A percentile compares a stretch with the other conserved stretches of the same genome.
phyloP scores from a whole-genome alignment of 2,888 invertebrate genomes.

The Lottia scabra region DNA sequence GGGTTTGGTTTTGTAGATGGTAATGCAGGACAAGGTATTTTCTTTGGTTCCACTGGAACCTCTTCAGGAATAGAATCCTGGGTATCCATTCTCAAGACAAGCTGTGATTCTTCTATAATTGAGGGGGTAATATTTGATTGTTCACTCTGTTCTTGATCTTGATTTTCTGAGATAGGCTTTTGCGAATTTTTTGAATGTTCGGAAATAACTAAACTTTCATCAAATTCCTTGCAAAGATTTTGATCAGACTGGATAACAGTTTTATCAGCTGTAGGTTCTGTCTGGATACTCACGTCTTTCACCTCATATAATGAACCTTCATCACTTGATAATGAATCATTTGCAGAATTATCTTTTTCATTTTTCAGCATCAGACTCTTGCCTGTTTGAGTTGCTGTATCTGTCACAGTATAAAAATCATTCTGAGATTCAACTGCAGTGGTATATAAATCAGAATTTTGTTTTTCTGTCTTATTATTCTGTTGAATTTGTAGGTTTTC shows the following conservation, averaged over 20 bases:
- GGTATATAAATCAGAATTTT: background rate
- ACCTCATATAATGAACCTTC: slow-evolving; percentile 32
- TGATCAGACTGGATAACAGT: background rate
- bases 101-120: background rate
- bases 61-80: background rate
- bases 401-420: background rate
- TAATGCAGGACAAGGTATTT: background rate
- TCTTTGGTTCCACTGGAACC: background rate
- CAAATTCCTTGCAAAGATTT: background rate
- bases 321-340: background rate
- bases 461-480: background rate
- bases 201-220: background rate
- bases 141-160: background rate
- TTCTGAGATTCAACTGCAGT: slow-evolving; percentile 2
- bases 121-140: background rate
- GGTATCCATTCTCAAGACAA: background rate
- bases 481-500: slow-evolving; percentile 11
- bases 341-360: background rate
- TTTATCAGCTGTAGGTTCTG: background rate
- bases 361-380: background rate
- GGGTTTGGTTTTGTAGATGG: too few relatives aligned
- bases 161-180: background rate
- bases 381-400: background rate
- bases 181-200: background rate
- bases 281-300: slow-evolving; percentile 33